Percentiles rank a stretch among this genome's conserved stretches.
These are phyloP conservation scores for Bufo gargarizans DNA, from an alignment of 2,113 vertebrate species.

Conservation along the genomic window DNA sequence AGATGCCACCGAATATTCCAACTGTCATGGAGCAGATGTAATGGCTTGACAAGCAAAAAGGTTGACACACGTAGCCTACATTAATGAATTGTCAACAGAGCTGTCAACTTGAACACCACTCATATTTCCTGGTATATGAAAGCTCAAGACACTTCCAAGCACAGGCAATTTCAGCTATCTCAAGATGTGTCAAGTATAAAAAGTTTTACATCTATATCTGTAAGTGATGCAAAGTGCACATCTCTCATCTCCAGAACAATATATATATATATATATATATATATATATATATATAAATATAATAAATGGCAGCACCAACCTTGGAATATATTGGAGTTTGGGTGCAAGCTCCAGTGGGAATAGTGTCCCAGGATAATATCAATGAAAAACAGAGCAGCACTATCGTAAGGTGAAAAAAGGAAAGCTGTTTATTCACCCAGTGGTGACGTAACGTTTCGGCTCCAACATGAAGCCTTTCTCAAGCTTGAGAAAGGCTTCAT, in stretches of 20 bases:
- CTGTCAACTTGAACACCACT: conserved; percentile 34
- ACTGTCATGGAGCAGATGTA: conserved; percentile 25
- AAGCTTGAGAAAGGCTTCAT: too few species aligned
- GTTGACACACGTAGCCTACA: conserved; percentile 30
- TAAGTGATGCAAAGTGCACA: conserved; percentile 25
- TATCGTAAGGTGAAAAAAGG: too few species aligned
- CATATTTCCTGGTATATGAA: conserved; percentile 19
- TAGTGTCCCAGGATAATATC: too few species aligned
- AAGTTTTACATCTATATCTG: conserved; percentile 38
- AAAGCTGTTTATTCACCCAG: too few species aligned
- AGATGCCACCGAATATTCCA: conserved; percentile 20
- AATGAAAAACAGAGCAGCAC: too few species aligned
- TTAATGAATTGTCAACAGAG: conserved; percentile 45
- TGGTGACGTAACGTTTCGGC: too few species aligned
- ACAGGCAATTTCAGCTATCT: conserved; percentile 38
- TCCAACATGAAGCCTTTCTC: too few species aligned
- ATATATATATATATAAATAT: too few species aligned
- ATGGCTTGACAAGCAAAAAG: conserved; percentile 33
- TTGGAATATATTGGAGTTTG: too few species aligned
- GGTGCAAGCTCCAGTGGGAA: too few species aligned
- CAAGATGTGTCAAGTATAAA: conserved; percentile 34
- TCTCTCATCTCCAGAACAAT: neutral
- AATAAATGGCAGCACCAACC: too few species aligned
- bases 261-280: too few species aligned
- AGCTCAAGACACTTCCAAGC: conserved; percentile 41